Conservation (phyloP, 2,797 vertebrate species). For the Hyperoplus immaculatus region DNA sequence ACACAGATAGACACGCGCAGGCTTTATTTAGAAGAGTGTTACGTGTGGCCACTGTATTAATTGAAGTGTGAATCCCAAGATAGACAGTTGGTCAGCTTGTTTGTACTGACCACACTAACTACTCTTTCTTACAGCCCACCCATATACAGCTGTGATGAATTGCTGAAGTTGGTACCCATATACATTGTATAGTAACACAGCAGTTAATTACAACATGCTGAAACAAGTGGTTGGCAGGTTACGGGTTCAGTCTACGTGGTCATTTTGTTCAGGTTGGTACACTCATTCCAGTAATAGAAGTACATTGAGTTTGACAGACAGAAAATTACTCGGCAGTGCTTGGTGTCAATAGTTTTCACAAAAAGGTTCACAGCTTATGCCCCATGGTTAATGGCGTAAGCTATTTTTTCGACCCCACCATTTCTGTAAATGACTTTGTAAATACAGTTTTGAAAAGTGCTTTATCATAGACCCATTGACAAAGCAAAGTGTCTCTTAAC, state of each 20-base stretch:
- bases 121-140: conserved; percentile 25
- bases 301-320: not conserved
- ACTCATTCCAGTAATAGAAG: not conserved
- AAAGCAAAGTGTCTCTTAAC: conserved; percentile 32
- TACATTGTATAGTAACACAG: not conserved
- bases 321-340: not conserved
- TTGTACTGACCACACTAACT: conserved; percentile 28
- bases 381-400: not conserved
- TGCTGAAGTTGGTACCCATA: not conserved
- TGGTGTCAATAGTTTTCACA: not conserved
- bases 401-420: too few species aligned
- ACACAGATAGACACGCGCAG: conserved; percentile 1
- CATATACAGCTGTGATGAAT: not conserved
- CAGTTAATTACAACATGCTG: not conserved
- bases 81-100: conserved; percentile 32
- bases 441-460: conserved; percentile 30
- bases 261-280: not conserved
- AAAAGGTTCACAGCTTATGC: not conserved
- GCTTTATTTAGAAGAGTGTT: conserved; percentile 25
- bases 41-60: conserved; percentile 39
- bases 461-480: conserved; percentile 50
- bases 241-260: conserved; percentile 19
- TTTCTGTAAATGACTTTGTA: conserved; percentile 21
- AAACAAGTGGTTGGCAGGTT: conserved; percentile 3
- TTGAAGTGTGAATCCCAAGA: conserved; percentile 44